These are phyloP conservation scores for Ia io DNA, from an alignment of 2,113 vertebrate genomes.

Conservation along the genomic window DNA sequence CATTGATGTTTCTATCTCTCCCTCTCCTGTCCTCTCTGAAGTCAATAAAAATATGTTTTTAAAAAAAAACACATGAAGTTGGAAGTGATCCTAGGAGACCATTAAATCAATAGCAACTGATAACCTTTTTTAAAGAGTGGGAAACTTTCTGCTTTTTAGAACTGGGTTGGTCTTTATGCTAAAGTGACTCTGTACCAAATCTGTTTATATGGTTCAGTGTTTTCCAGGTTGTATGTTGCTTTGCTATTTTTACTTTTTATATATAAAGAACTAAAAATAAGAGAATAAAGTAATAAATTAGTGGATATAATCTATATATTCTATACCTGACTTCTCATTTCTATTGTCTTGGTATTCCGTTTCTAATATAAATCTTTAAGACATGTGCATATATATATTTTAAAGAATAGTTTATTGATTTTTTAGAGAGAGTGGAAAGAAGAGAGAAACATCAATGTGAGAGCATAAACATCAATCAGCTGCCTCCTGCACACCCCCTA, in stretches of 20 bases:
- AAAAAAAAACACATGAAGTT: conserved; percentile 22
- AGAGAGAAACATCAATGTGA: neutral
- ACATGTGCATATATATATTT: conserved; percentile 40
- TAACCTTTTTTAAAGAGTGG: neutral
- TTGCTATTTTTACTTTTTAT: conserved; percentile 62
- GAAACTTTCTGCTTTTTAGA: conserved; percentile 51
- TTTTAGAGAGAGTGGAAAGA: neutral
- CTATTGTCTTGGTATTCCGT: neutral
- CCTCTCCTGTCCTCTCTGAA: no score
- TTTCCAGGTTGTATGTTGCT: conserved; percentile 36
- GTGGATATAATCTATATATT: neutral
- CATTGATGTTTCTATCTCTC: no score
- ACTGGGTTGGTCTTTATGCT: conserved; percentile 8
- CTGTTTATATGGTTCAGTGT: conserved; percentile 45
- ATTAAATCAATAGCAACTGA: neutral
- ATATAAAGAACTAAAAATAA: conserved; percentile 47
- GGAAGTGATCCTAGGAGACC: conserved; percentile 5
- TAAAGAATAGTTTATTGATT: neutral
- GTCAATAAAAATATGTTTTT: no score
- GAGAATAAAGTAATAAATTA: conserved; percentile 62
- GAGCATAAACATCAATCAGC: no score
- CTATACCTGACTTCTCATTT: conserved; percentile 19
- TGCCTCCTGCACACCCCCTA: neutral
- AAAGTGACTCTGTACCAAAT: conserved; percentile 12
- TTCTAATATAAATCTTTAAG: conserved; percentile 53